These are phyloP conservation scores for Montipora cactus DNA, from an alignment of 64 coral and sea anemone genomes.

Conservation along the genomic window DNA sequence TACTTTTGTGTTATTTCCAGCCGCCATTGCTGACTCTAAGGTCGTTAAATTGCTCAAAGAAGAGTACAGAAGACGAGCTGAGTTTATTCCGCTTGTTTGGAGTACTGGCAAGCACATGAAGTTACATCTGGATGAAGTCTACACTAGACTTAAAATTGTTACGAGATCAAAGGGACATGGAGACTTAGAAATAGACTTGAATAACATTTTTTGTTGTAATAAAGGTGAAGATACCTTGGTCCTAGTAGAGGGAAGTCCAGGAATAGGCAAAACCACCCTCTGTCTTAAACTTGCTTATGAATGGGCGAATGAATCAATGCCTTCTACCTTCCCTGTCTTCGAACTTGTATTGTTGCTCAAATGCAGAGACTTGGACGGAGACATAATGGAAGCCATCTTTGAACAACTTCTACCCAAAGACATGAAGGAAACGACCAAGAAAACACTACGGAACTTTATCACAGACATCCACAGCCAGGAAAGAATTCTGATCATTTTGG, in stretches of 20 bases:
- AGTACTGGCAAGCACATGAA: too few relatives aligned
- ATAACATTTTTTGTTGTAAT: too few relatives aligned
- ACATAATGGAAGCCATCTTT: conserved; percentile 10
- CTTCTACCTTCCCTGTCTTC: not conserved
- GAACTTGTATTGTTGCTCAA: conserved; percentile 37
- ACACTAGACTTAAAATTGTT: too few relatives aligned
- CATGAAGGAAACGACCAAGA: not conserved
- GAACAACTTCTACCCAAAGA: conserved; percentile 44
- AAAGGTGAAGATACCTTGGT: not conserved
- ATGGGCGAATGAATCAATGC: conserved; percentile 8
- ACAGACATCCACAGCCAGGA: conserved; percentile 3
- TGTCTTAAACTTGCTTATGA: conserved; percentile 38
- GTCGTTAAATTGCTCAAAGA: too few relatives aligned
- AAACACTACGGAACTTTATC: not conserved
- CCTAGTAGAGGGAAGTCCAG: conserved; percentile 36
- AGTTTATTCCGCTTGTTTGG: too few relatives aligned
- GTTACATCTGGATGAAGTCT: too few relatives aligned
- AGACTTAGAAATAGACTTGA: too few relatives aligned
- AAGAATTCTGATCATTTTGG: conserved; percentile 12
- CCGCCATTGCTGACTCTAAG: too few relatives aligned
- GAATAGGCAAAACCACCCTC: conserved; percentile 46
- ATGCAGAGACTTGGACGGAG: conserved; percentile 24
- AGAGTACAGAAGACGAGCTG: too few relatives aligned
- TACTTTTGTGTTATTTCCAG: too few relatives aligned
- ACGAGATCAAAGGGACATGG: too few relatives aligned